These are phyloP conservation scores for Timema cristinae DNA, from an alignment of 2,888 invertebrate species.

Conservation along the genomic window DNA sequence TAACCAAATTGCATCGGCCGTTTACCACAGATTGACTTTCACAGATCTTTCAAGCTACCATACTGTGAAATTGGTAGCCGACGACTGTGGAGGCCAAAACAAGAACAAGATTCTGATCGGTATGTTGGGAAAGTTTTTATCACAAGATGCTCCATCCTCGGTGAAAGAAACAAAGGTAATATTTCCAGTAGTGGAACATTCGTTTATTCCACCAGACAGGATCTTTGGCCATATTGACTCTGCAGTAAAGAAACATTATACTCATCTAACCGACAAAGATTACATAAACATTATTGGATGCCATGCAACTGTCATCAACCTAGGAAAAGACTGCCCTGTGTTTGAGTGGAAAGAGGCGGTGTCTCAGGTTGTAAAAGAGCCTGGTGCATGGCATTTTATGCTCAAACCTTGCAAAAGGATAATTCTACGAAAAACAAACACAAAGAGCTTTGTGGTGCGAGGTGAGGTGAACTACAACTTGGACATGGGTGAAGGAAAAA, in stretches of 20 bases:
- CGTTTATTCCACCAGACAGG: neutral
- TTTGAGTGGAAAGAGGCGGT: neutral
- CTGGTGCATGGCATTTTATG: neutral
- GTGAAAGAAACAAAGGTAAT: neutral
- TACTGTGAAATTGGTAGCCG: slow-evolving; percentile 2
- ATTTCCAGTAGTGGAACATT: neutral
- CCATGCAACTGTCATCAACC: neutral
- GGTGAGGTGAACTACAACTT: neutral
- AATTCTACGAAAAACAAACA: neutral
- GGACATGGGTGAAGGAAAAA: slow-evolving; percentile 3
- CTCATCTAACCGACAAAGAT: neutral
- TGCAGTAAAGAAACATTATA: neutral
- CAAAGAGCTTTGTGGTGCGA: neutral
- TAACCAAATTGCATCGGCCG: neutral
- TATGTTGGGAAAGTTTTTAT: neutral
- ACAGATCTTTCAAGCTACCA: neutral
- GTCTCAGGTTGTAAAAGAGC: neutral
- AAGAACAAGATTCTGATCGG: slow-evolving; percentile 7
- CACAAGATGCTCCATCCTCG: neutral
- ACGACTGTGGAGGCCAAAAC: neutral
- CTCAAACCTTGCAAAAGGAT: slow-evolving; percentile 3
- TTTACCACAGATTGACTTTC: neutral
- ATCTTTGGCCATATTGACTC: slow-evolving; percentile 1
- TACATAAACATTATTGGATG: neutral
- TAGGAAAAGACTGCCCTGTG: neutral